Percentiles rank a stretch among this genome's conserved stretches.
phyloP scores from a whole-genome alignment of 1,140 invertebrate species.

The Nilaparvata lugens region DNA sequence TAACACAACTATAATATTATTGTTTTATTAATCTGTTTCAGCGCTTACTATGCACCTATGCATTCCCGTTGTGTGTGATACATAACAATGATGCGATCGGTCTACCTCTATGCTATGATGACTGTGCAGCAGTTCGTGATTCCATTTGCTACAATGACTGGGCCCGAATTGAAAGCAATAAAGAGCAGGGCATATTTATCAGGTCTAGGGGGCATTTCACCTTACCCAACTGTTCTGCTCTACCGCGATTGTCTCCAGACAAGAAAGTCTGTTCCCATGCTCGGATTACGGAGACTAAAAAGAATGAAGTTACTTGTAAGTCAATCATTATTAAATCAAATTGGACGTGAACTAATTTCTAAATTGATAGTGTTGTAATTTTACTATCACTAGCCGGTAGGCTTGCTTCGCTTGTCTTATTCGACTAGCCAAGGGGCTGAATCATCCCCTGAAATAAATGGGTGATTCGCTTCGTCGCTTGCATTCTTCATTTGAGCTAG shows the following conservation, averaged over 20 bases:
- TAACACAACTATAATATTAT: not conserved
- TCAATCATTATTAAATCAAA: conserved; percentile 4
- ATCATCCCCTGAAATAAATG: no score
- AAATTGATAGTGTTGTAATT: no score
- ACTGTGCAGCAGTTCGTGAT: conserved; percentile 81
- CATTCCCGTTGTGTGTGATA: conserved; percentile 77
- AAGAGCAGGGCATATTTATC: conserved; percentile 62
- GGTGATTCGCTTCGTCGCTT: no score
- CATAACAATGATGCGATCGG: conserved; percentile 43
- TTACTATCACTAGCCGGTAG: no score
- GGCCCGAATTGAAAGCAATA: conserved; percentile 83
- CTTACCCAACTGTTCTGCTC: conserved; percentile 71
- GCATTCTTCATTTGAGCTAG: no score
- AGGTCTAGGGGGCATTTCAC: conserved; percentile 78
- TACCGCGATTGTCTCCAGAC: conserved; percentile 55
- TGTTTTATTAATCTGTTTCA: conserved; percentile 30
- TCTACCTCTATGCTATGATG: conserved; percentile 79
- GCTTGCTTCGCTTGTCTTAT: no score
- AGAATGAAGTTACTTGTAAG: conserved; percentile 63
- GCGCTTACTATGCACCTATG: conserved; percentile 83
- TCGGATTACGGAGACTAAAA: conserved; percentile 69
- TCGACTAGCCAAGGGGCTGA: no score
- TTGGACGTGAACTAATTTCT: not conserved
- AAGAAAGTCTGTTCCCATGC: conserved; percentile 65
- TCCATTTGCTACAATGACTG: conserved; percentile 90